phyloP scores from a whole-genome alignment of 2,888 invertebrate species.

The Mechanitis mazaeus region DNA sequence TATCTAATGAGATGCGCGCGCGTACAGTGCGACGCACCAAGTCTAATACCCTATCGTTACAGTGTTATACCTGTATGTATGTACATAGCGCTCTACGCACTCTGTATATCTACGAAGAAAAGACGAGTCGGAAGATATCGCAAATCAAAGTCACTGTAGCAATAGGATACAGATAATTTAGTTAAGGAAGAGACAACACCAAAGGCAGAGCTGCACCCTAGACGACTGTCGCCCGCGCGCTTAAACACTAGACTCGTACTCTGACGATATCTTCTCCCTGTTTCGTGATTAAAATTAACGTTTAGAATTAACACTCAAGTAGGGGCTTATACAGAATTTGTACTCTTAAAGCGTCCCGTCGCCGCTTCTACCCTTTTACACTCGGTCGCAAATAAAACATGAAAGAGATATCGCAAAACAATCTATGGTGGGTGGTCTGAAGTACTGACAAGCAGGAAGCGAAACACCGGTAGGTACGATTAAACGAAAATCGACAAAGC shows the following conservation, averaged over 20 bases:
- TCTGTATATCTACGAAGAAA: constrained; percentile 32
- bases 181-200: constrained; percentile 69
- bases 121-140: constrained; percentile 53
- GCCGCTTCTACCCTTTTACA: constrained; percentile 48
- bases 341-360: constrained; percentile 79
- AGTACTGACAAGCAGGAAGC: constrained; percentile 43
- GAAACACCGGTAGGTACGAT: constrained; percentile 53
- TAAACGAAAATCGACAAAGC: constrained; percentile 42
- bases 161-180: constrained; percentile 64
- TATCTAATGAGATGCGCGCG: constrained; percentile 65
- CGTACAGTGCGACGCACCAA: constrained; percentile 54
- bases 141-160: constrained; percentile 69
- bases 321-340: constrained; percentile 84
- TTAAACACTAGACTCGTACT: constrained; percentile 43
- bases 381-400: constrained; percentile 33
- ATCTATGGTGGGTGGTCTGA: constrained; percentile 17
- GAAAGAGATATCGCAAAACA: constrained; percentile 22
- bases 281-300: constrained; percentile 64
- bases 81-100: constrained; percentile 30
- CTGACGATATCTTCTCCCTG: constrained; percentile 60
- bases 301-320: constrained; percentile 69
- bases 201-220: constrained; percentile 65
- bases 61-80: constrained; percentile 45
- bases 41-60: constrained; percentile 67
- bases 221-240: constrained; percentile 56